phyloP scores from a whole-genome alignment of 2,797 vertebrate genomes.

The Chelon auratus region DNA sequence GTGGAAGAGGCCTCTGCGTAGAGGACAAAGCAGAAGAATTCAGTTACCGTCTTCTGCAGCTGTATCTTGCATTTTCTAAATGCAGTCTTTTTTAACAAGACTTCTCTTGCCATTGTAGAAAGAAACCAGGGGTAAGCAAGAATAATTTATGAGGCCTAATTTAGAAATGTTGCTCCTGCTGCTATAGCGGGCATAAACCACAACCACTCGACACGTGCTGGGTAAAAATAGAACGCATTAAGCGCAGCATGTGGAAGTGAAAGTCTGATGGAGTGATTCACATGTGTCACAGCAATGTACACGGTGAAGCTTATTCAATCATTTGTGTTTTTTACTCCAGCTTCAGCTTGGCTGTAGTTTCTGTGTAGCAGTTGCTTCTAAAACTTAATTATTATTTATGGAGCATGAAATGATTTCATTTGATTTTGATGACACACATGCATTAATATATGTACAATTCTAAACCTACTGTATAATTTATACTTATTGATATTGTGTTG shows the following conservation, averaged over 20 bases:
- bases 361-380: not conserved
- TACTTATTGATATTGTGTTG: not conserved
- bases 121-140: conserved; percentile 38
- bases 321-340: conserved; percentile 1
- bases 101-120: conserved; percentile 14
- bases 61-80: conserved; percentile 33
- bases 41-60: conserved; percentile 10
- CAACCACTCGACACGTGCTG: conserved; percentile 26
- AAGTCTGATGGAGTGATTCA: conserved; percentile 18
- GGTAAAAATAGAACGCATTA: conserved; percentile 61
- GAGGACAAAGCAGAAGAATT: not conserved
- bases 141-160: conserved; percentile 78
- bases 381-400: not conserved
- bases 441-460: too few species aligned
- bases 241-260: conserved; percentile 34
- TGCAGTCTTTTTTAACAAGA: conserved; percentile 40
- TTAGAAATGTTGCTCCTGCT: conserved; percentile 61
- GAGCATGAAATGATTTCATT: too few species aligned
- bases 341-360: not conserved
- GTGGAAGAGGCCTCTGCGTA: not conserved
- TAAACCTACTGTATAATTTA: too few species aligned
- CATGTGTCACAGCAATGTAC: conserved; percentile 4
- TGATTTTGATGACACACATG: too few species aligned
- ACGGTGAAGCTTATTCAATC: not conserved
- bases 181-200: conserved; percentile 44